Conservation (phyloP, 64 coral and sea anemone species). For the Pocillopora damicornis region DNA sequence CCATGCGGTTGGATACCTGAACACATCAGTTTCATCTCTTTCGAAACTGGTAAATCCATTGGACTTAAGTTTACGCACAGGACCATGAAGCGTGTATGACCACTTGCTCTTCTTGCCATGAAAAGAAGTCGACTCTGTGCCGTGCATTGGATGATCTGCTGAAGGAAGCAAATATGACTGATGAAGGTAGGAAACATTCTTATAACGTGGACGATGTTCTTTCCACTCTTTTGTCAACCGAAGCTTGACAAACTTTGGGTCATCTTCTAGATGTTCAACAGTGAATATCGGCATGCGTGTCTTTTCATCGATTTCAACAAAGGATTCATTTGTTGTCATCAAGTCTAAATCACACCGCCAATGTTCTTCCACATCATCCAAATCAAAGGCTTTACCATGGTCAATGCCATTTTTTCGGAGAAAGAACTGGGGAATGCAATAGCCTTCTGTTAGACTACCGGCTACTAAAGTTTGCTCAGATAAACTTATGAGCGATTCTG, state of each 20-base stretch:
- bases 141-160: neutral
- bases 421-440: slow-evolving; percentile 51
- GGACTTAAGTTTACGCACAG: slow-evolving; percentile 37
- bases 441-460: slow-evolving; percentile 52
- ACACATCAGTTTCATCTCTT: slow-evolving; percentile 29
- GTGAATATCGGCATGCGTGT: slow-evolving; percentile 36
- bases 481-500: neutral
- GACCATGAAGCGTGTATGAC: slow-evolving; percentile 37
- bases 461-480: slow-evolving; percentile 5
- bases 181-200: slow-evolving; percentile 40
- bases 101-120: neutral
- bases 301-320: slow-evolving; percentile 14
- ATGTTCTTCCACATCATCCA: neutral
- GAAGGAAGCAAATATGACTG: slow-evolving; percentile 11
- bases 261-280: slow-evolving; percentile 37
- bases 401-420: slow-evolving; percentile 6
- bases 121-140: neutral
- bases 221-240: slow-evolving; percentile 43
- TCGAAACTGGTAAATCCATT: neutral
- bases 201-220: slow-evolving; percentile 5
- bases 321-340: slow-evolving; percentile 18
- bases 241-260: slow-evolving; percentile 48
- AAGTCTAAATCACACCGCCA: slow-evolving; percentile 41
- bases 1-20: slow-evolving; percentile 43
- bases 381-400: neutral